Evolutionary conservation across 2,113 vertebrate genomes (phyloP), one percentile per base, ranked within the genome.

Genomic region (Carettochelys insculpta): DNA sequence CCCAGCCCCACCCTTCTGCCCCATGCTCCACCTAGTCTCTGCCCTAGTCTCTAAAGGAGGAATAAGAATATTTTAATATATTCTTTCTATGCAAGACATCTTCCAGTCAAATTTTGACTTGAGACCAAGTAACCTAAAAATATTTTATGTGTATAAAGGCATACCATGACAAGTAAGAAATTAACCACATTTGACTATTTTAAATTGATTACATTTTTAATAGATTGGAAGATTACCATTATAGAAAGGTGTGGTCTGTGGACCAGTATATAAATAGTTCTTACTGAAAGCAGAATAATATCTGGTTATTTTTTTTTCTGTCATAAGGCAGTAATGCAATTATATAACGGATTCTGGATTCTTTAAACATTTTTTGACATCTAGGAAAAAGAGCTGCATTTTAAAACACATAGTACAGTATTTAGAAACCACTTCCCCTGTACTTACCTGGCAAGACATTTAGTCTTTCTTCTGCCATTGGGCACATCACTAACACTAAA

Each of bases 361-460:
- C 77, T 90, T 80, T 56, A 86, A 93, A 92, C 90, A 85, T 86
- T 94, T 88, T 92, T n/a, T 93, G 82, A 95, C 82, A 93, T 80
- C 92, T 90, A 92, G 90, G 89, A 94, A 90, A 94, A 94, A 81
- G 85, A 95, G 94, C 65, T 88, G 86, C 65, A 89, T 95, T 96
- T 96, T 88, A 90, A 96, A 94, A 94, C 10, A 5, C 17, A 93
- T 93, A 97, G 93, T 92, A 58, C 20, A 92, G 56, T 89, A 92
- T 94, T 96, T 95, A 81, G 94, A 96, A 96, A 96, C 83, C 5
- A 89, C 80, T 93, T 95, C 86, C 85, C 56, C 29, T 97, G 93
- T 90, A 91, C 93, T 91, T 96, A 96, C 96, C 92, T 96, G 93
- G 92, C 91, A 96, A 96, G 88, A 77, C 79, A 91, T 95, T 93